Evolutionary conservation across 2,888 invertebrate species (phyloP), one percentile per base, ranked within the genome.

Genomic region (Harpalus rufipes): DNA sequence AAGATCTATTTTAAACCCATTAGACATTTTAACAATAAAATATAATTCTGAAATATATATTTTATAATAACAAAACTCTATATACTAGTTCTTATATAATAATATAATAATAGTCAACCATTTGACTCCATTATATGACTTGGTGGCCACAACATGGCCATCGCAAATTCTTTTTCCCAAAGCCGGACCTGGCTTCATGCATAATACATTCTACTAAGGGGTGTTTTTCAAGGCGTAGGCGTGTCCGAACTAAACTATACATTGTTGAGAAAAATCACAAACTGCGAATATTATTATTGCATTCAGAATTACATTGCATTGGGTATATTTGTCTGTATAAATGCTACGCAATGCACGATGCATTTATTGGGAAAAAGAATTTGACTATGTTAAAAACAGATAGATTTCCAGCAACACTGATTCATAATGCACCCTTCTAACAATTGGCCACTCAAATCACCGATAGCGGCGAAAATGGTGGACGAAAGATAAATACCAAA

Each of bases 21-120:
- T 87, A 87, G 88, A 88, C 89, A 89, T 89, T 72, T 88, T 88
- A 89, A 89, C 88, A 89, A 89, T 88, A 89, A 81, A 89, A 89
- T 84, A 86, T 87, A 89, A 89, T 88, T 89, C 88, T 87, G 88
- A 89, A 89, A 89, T 89, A 89, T 88, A 89, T 88, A 88, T 87
- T 86, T 87, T 86, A 86, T 87, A 86, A 80, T 86, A 87, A 89
- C 88, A 88, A 88, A 89, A 88, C 87, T 88, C 85, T 87, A 87
- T 87, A 87, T 68, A 25, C 65, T 81, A 81, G 68, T 76, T 39
- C 79, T 79, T 81, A 56, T 81, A 56, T 81, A 32, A 68, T 68
- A 81, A 81, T 81, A 81, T 81, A 81, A 81, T 81, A 81, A 81
- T 81, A 14, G 68, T 72, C 80, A 80, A 80, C 63, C 63, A 63